Conservation (phyloP, 2,797 vertebrate genomes). For the Lutjanus argentimaculatus region DNA sequence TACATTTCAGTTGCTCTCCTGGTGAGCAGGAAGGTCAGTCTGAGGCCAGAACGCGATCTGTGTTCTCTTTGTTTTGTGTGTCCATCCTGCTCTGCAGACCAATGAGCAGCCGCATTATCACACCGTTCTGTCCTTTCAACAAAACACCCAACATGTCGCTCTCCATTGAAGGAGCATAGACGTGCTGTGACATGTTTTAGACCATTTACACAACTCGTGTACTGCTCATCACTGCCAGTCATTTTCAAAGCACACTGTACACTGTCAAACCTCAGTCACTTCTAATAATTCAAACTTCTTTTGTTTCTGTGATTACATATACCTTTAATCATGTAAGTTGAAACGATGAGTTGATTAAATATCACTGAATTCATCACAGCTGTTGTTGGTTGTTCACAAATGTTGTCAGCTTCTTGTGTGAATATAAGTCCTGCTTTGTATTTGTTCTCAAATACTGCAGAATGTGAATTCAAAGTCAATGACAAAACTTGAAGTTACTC, state of each 20-base stretch:
- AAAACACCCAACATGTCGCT: not conserved
- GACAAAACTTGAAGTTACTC: too few relatives aligned
- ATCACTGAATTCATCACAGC: not conserved
- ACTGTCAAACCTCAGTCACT: too few relatives aligned
- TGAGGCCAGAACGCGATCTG: not conserved
- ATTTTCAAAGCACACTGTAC: not conserved
- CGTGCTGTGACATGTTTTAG: not conserved
- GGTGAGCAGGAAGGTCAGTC: not conserved
- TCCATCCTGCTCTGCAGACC: slow-evolving; percentile 1
- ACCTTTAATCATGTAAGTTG: not conserved
- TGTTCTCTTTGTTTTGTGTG: not conserved
- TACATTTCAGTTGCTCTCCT: slow-evolving; percentile 17
- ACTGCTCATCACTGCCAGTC: not conserved
- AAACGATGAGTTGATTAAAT: not conserved
- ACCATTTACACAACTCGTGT: not conserved
- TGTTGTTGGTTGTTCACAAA: too few relatives aligned
- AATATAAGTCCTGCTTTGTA: too few relatives aligned
- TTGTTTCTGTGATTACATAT: not conserved
- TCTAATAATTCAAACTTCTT: not conserved
- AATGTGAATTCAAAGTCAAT: too few relatives aligned
- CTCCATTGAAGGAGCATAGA: not conserved
- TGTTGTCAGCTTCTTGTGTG: too few relatives aligned
- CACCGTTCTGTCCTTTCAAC: slow-evolving; percentile 14
- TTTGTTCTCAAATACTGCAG: too few relatives aligned
- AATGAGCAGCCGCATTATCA: not conserved